A percentile compares a stretch with the other conserved stretches of the same genome.
These are phyloP conservation scores for Drosophila rufa DNA, from an alignment of 1,140 invertebrate species.

Conservation along the genomic window DNA sequence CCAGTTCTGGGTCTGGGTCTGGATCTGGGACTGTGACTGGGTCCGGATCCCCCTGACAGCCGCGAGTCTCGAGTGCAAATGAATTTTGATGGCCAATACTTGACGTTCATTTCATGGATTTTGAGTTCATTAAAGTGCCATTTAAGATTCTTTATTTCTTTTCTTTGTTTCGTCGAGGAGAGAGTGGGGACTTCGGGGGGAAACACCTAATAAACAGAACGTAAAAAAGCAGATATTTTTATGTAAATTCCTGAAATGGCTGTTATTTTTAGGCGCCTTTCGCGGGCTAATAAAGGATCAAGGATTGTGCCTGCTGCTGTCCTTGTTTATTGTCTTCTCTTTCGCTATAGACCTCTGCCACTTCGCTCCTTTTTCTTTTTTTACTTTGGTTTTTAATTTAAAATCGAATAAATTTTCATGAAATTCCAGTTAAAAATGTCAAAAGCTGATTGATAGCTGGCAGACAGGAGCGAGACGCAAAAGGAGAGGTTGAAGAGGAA, in stretches of 20 bases:
- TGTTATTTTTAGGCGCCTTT: constrained; percentile 60
- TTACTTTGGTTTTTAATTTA: constrained; percentile 67
- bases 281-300: constrained; percentile 59
- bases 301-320: constrained; percentile 27
- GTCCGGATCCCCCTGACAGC: constrained; percentile 47
- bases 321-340: constrained; percentile 25
- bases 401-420: constrained; percentile 83
- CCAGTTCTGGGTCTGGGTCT: constrained; percentile 27
- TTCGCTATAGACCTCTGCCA: not conserved
- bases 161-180: constrained; percentile 40
- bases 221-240: constrained; percentile 66
- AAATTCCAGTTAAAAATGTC: constrained; percentile 83
- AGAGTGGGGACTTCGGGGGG: not conserved
- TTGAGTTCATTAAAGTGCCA: constrained; percentile 82
- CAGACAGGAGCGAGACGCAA: constrained; percentile 60
- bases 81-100: constrained; percentile 80
- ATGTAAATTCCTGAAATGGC: constrained; percentile 79
- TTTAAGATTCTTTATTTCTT: constrained; percentile 78
- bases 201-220: constrained; percentile 62
- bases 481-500: not conserved
- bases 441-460: constrained; percentile 83
- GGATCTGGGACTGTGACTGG: constrained; percentile 1
- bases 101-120: constrained; percentile 79
- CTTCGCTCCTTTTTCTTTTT: constrained; percentile 7
- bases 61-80: constrained; percentile 65